Evolutionary conservation across 1,140 invertebrate genomes (phyloP).

Genomic region (Drosophila virilis): DNA sequence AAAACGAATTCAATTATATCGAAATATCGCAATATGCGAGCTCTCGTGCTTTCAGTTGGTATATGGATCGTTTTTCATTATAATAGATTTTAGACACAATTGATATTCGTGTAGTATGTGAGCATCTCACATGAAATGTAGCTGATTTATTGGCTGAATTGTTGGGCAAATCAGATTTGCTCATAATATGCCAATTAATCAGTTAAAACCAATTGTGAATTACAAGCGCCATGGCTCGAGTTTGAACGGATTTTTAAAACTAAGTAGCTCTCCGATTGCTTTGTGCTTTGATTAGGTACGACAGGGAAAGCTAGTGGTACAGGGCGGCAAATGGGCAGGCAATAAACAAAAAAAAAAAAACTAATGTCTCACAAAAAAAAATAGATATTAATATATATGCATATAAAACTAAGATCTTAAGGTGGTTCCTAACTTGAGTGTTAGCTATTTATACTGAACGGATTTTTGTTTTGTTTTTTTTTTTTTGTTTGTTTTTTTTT

Average conservation of each 20-base stretch:
- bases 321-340: neutral
- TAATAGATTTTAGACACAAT: neutral
- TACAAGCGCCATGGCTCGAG: neutral
- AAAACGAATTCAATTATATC: neutral
- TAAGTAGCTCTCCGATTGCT: conserved; percentile 49
- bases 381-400: conserved; percentile 6
- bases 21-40: neutral
- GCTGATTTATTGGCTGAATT: neutral
- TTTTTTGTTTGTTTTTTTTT: conserved; percentile 4
- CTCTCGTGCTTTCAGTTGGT: neutral
- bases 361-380: neutral
- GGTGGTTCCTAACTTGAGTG: conserved; percentile 6
- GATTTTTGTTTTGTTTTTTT: conserved; percentile 17
- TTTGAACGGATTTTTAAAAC: conserved; percentile 26
- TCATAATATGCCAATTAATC: neutral
- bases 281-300: conserved; percentile 9
- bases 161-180: conserved; percentile 14
- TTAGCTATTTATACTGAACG: conserved; percentile 34
- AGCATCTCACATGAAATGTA: conserved; percentile 5
- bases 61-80: no score
- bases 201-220: neutral
- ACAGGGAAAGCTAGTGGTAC: neutral
- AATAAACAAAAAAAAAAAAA: conserved; percentile 18
- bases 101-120: neutral
- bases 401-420: conserved; percentile 33